Base-by-base conservation (phyloP, 2,113 vertebrate genomes). In the Microtus ochrogaster region DNA sequence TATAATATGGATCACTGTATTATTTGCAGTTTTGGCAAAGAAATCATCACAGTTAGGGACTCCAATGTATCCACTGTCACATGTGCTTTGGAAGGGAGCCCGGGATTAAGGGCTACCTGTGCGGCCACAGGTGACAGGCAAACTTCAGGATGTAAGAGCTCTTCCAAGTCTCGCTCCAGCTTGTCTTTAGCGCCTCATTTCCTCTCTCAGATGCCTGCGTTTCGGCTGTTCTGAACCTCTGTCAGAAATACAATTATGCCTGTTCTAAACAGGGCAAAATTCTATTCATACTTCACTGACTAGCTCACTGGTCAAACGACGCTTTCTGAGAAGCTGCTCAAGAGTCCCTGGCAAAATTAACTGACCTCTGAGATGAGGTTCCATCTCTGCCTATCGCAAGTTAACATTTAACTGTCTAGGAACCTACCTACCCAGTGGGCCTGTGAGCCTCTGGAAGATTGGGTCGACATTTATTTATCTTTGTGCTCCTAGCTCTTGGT, bases 251-350 rank as follows among this genome's bases (percentile, higher is more conserved):
- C 68, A 65, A 70, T 19, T 81, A 41, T 63, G 47, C 39, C 7
- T 93, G 77, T 89, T 79, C n/a, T 49, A 86, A 95, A 84, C 52
- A 55, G n/a, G 3, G 12, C 7, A n/a, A 78, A 96, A 91, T 70
- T 65, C 92, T 78, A 70, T 61, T 73, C 41, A 30, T 30, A 91
- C 49, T 61, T 93, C 55, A 41, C 73, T 28, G 76, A 44, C 87
- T 52, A 83, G 83, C 61, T 93, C 13, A 3, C 39, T 33, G 17
- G 24, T 55, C 66, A 65, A 88, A 39, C 36, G n/a, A 49, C 0
- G 30, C 58, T 68, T 94, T 95, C 94, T 63, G 24, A 73, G 49
- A 96, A 90, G n/a, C 49, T 94, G 61, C 39, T 89, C 90, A n/a
- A 44, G 81, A 61, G 49, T 63, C 83, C 55, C 24, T 17, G 7